Conservation (phyloP, 2,113 vertebrate genomes). For the Glaucidium brasilianum region DNA sequence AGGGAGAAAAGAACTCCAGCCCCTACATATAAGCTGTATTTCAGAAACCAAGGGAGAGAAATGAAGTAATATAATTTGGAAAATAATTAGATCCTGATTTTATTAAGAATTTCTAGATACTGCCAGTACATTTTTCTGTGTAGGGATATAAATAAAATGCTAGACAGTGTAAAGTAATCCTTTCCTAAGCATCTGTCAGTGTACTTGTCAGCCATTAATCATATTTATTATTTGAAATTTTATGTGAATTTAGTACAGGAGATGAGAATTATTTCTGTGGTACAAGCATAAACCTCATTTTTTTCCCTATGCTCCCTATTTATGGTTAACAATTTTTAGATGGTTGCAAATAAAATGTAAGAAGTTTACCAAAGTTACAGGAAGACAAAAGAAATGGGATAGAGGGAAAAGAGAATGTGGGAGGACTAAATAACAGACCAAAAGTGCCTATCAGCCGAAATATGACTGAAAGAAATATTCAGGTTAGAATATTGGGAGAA, state of each 20-base stretch:
- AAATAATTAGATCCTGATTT: not conserved
- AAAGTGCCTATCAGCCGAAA: not conserved
- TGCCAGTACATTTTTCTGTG: not conserved
- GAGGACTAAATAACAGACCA: not conserved
- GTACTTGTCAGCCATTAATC: not conserved
- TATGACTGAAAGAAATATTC: not conserved
- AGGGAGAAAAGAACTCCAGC: not conserved
- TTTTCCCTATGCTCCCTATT: not conserved
- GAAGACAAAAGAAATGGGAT: not conserved
- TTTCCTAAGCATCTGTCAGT: not conserved
- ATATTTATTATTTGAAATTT: not conserved
- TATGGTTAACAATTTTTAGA: not conserved
- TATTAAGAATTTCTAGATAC: not conserved
- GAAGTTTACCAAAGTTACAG: not conserved
- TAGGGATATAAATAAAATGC: not conserved
- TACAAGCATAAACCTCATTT: not conserved
- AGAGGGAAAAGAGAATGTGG: not conserved
- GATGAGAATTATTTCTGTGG: not conserved
- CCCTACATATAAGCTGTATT: not conserved
- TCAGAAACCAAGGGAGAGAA: not conserved
- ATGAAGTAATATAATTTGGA: not conserved
- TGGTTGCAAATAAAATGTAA: not conserved
- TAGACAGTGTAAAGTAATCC: not conserved
- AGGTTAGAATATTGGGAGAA: not conserved
- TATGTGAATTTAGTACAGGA: accelerated